Base-by-base conservation (phyloP, 2,113 vertebrate species). In the Cervus canadensis region DNA sequence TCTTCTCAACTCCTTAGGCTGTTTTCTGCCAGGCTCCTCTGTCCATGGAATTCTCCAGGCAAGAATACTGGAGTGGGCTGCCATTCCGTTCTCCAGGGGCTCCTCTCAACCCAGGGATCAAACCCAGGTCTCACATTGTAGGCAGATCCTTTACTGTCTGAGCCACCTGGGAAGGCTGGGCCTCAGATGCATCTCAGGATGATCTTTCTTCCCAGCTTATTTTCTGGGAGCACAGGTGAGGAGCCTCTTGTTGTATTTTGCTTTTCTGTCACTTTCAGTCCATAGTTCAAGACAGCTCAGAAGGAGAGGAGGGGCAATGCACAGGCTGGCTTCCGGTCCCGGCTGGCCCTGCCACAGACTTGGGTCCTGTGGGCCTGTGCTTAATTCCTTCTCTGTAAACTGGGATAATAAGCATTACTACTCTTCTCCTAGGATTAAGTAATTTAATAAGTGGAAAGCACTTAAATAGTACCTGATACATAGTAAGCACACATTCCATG, bases 301-400 rank as follows among this genome's bases (percentile, higher is more conserved):
- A 3, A 2, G 28, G 7, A 21, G 45, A 13, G 36, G 30, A 21
- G 36, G 19, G 36, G 26, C 28, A 1, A 36, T 0, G 9, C 7
- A 0, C 2, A 9, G 16, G 54, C 25, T 28, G 48, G 45, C 84
- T 15, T 57, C 59, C 2, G 17, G 30, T 36, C 62, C 74, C 48
- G 16, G 14, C 40, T 8, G 10, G 76, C 2, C 17, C 10, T 85
- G 95, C 45, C 7, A 3, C 56, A 74, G 89, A 48, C 87, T 93
- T 54, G 76, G 92, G 95, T 28, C 48, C 96, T 12, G 9, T n/a
- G 78, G 96, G 90, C 94, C 78, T 94, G 90, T 83, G 78, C 78
- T 82, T 56, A 60, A 71, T 96, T 95, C 89, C 67, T 93, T 74
- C 43, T 88, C 95, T 97, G 82, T 93, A 97, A 95, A 96, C 87